phyloP scores from a whole-genome alignment of 92 coral and sea anemone genomes.

The Phenganax marumi region DNA sequence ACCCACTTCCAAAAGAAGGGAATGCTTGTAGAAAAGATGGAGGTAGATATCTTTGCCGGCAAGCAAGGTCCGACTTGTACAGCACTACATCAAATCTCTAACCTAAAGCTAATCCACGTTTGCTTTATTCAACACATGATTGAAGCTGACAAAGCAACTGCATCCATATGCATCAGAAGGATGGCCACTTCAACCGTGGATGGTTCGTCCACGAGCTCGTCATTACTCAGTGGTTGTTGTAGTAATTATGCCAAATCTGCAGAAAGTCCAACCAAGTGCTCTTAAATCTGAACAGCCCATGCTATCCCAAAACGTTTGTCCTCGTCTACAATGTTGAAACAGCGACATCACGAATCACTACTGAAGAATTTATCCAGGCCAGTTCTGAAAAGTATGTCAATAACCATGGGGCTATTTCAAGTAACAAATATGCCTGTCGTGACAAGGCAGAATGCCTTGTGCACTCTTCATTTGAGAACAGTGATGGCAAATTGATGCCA shows the following conservation, averaged over 20 bases:
- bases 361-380: constrained; percentile 65
- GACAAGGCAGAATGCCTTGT: constrained; percentile 63
- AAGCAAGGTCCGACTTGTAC: too few relatives aligned
- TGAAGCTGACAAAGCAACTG: neutral
- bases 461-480: constrained; percentile 67
- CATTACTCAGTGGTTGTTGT: too few relatives aligned
- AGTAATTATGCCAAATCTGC: constrained; percentile 61
- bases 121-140: neutral
- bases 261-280: constrained; percentile 44
- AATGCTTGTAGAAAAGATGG: constrained; percentile 24
- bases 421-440: constrained; percentile 20
- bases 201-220: constrained; percentile 44
- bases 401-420: constrained; percentile 62
- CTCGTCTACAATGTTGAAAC: constrained; percentile 55
- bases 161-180: neutral
- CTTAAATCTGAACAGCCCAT: constrained; percentile 26
- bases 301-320: constrained; percentile 59
- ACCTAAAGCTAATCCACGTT: too few relatives aligned
- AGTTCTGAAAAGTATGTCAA: constrained; percentile 62
- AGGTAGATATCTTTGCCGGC: constrained; percentile 36
- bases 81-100: too few relatives aligned
- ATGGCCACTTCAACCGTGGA: constrained; percentile 8
- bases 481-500: constrained; percentile 55
- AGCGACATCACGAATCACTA: constrained; percentile 55
- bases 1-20: constrained; percentile 35